These are phyloP conservation scores for Antitype chi DNA, from an alignment of 2,888 invertebrate genomes.

Conservation along the genomic window DNA sequence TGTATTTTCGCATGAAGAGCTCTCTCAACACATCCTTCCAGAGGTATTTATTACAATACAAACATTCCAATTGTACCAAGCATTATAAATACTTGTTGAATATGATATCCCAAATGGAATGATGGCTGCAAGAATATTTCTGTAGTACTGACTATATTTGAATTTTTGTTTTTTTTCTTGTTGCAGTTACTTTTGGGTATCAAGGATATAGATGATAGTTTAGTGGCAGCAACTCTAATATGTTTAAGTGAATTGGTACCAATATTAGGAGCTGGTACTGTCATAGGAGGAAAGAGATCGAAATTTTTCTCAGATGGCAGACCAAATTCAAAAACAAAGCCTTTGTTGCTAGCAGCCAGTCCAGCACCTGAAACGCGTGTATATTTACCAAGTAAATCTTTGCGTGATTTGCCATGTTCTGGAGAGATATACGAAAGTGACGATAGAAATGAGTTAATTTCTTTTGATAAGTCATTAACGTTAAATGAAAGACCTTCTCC, in stretches of 20 bases:
- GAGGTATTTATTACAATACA: conserved; percentile 87
- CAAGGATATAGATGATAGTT: conserved; percentile 95
- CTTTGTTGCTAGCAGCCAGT: conserved; percentile 54
- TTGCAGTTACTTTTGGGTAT: conserved; percentile 95
- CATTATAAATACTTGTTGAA: background rate
- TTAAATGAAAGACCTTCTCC: conserved; percentile 95
- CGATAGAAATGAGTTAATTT: conserved; percentile 70
- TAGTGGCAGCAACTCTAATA: conserved; percentile 95
- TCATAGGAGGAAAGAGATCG: conserved; percentile 95
- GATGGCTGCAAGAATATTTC: background rate
- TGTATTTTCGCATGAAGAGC: conserved; percentile 93
- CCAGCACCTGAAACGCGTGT: conserved; percentile 65
- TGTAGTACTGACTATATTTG: background rate
- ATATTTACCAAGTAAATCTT: conserved; percentile 74
- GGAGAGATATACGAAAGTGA: conserved; percentile 76
- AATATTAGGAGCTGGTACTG: conserved; percentile 95
- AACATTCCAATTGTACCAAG: background rate
- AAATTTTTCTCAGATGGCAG: conserved; percentile 96
- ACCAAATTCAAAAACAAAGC: conserved; percentile 90
- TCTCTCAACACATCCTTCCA: conserved; percentile 95
- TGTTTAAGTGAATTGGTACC: conserved; percentile 96
- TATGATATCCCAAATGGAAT: background rate
- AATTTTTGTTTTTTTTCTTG: conserved; percentile 2
- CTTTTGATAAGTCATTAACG: conserved; percentile 82
- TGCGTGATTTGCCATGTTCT: conserved; percentile 82